Evolutionary conservation across 35 echinoderm and acorn worm genomes (phyloP).

Genomic region (Strongylocentrotus purpuratus): DNA sequence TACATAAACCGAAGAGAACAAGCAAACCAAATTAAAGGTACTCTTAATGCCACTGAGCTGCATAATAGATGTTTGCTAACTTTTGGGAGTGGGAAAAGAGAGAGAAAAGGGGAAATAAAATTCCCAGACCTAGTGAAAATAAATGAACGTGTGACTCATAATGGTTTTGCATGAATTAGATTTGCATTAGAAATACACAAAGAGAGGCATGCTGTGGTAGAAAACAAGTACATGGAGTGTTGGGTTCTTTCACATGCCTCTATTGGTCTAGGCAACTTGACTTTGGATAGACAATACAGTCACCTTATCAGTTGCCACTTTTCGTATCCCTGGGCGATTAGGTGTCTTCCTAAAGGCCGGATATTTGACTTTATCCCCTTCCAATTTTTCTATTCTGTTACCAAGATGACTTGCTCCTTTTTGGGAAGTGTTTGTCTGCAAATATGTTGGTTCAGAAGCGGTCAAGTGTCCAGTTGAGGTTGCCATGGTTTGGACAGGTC

Average conservation of each 20-base stretch:
- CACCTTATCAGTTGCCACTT: background rate
- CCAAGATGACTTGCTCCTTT: background rate
- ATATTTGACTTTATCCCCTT: background rate
- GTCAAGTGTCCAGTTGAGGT: background rate
- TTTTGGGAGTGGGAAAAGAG: background rate
- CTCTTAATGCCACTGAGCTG: background rate
- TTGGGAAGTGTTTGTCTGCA: slow-evolving; percentile 1
- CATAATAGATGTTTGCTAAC: background rate
- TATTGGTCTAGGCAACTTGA: background rate
- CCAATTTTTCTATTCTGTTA: background rate
- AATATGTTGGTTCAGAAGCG: background rate
- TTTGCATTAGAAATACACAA: slow-evolving; percentile 6
- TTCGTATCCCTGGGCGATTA: background rate
- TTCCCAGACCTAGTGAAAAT: background rate
- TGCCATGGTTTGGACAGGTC: background rate
- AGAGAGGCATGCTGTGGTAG: background rate
- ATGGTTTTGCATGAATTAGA: slow-evolving; percentile 12
- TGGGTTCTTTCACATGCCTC: background rate
- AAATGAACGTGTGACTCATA: background rate
- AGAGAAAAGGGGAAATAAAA: background rate
- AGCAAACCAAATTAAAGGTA: background rate
- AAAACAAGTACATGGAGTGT: background rate
- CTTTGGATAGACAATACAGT: background rate
- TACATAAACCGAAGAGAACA: background rate
- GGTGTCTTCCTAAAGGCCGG: background rate